These are phyloP conservation scores for Melanitta fusca DNA, from an alignment of 2,797 vertebrate species.

Conservation along the genomic window DNA sequence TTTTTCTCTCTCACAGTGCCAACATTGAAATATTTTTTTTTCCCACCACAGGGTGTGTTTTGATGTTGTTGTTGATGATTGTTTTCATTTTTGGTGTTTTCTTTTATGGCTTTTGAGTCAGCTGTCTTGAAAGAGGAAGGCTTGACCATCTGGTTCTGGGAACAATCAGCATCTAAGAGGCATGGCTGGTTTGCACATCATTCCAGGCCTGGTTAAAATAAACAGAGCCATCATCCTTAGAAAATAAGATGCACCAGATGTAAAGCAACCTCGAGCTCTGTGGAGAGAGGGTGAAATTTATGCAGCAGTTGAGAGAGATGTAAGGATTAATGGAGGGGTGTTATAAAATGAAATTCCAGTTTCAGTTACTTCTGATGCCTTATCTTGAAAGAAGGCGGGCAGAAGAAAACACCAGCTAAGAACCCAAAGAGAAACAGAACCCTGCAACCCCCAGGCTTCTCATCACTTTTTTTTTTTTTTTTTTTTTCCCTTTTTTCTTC, in stretches of 20 bases:
- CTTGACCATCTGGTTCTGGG: slow-evolving; percentile 62
- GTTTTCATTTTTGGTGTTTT: slow-evolving; percentile 67
- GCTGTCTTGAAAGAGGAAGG: slow-evolving; percentile 52
- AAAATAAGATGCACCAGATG: slow-evolving; percentile 68
- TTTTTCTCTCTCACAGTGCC: slow-evolving; percentile 14
- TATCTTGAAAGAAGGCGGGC: background rate
- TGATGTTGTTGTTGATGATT: slow-evolving; percentile 43
- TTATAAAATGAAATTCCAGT: slow-evolving; percentile 26
- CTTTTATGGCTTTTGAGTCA: slow-evolving; percentile 61
- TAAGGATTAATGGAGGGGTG: background rate
- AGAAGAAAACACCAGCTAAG: background rate
- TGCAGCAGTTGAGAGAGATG: slow-evolving; percentile 48
- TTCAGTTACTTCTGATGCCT: background rate
- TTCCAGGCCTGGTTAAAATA: slow-evolving; percentile 57
- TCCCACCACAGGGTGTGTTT: slow-evolving; percentile 31
- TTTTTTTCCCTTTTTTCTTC: background rate
- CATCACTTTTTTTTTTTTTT: background rate
- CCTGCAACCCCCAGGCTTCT: background rate
- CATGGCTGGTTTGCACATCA: slow-evolving; percentile 54
- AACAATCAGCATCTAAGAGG: slow-evolving; percentile 46
- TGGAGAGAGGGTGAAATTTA: slow-evolving; percentile 38
- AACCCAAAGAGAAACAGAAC: background rate
- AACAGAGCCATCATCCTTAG: slow-evolving; percentile 13
- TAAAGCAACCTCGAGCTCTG: slow-evolving; percentile 10
- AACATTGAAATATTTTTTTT: slow-evolving; percentile 2